These are phyloP conservation scores for Ectobius pallidus DNA, from an alignment of 2,888 invertebrate genomes.

Conservation along the genomic window DNA sequence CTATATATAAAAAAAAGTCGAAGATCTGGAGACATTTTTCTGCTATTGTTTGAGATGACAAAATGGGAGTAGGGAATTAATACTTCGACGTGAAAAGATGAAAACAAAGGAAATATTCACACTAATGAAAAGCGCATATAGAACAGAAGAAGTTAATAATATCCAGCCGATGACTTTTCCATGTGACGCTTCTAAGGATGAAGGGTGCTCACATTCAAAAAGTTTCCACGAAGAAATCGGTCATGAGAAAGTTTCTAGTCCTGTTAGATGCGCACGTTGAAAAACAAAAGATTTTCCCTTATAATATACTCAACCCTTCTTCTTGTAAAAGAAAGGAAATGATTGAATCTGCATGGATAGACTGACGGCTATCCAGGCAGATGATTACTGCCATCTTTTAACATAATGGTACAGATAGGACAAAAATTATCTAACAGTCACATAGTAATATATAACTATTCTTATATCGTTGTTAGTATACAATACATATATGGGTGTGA, in stretches of 20 bases:
- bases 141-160: constrained; percentile 27
- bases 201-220: constrained; percentile 14
- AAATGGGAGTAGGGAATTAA: constrained; percentile 20
- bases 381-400: too few species aligned
- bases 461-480: too few species aligned
- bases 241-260: constrained; percentile 2
- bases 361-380: not conserved
- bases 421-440: too few species aligned
- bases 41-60: constrained; percentile 10
- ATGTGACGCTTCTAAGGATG: not conserved
- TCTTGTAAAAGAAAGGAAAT: constrained; percentile 13
- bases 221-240: constrained; percentile 15
- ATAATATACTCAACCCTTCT: constrained; percentile 27
- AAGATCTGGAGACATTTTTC: not conserved
- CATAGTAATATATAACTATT: too few species aligned
- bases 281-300: constrained; percentile 36
- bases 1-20: too few species aligned
- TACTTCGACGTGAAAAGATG: constrained; percentile 27
- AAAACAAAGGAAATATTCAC: constrained; percentile 33
- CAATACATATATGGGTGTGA: too few species aligned
- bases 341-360: constrained; percentile 33
- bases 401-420: too few species aligned
- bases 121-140: constrained; percentile 33
- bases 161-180: constrained; percentile 3
- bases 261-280: constrained; percentile 31